Base-by-base conservation (phyloP, 2,888 invertebrate genomes). In the Philonicus albiceps region DNA sequence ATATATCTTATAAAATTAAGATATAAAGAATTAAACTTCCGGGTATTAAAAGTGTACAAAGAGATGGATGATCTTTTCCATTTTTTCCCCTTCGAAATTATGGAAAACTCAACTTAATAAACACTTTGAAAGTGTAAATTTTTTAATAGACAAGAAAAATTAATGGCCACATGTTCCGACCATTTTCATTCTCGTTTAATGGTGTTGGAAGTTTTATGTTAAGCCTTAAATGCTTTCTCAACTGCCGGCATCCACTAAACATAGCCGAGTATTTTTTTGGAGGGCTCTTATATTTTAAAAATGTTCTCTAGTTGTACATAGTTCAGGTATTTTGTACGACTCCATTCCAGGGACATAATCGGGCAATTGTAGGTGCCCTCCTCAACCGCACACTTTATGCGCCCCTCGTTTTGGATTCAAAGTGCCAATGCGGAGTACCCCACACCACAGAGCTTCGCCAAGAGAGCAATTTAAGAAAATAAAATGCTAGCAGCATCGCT, bases 121-220 rank as follows among this genome's bases (percentile, higher is more conserved):
- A 22, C 64, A 64, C 22, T 27, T 64, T 19, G 27, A 27, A 64
- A 64, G 64, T 27, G 64, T 0, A 19, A 64, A 64, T 27, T 64
- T 27, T 27, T 64, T 64, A 64, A 64, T 64, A 64, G 64, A 64
- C 27, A 27, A 22, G 64, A 64, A 64, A 64, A 64, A 64, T 76
- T 76, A 76, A 76, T 76, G 76, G 76, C 76, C 76, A 76, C 76
- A 37, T 40, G 22, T 37, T 22, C n/a, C 40, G 22, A 76, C 37
- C 1, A 19, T 76, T 5, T 76, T 11, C 40, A 16, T 11, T 22
- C 6, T 43, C 16, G 19, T 4, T 76, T 76, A 76, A 76, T 37
- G 76, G 40, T 22, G 76, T n/a, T 76, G 40, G 37, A 76, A 76
- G 43, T 76, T 76, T 40, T 43, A 22, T 40, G 22, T 37, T 76